Percentiles rank a stretch among this genome's conserved stretches.
Conservation (phyloP, 2,888 invertebrate species). For the Sarcophaga subvicina region DNA sequence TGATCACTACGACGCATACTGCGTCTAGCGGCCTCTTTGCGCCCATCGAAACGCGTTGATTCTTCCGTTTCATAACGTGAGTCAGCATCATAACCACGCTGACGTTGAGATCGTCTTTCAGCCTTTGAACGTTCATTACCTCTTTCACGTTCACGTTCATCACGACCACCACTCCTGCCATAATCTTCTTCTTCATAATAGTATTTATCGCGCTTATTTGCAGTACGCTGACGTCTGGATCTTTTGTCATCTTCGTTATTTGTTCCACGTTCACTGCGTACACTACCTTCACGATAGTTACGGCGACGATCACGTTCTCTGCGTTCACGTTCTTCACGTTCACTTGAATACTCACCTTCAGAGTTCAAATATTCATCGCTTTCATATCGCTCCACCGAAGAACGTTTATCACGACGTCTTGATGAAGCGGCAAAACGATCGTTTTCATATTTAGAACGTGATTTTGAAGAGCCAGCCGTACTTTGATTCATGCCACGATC, state of each 20-base stretch:
- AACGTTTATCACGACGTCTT: slow-evolving; percentile 70
- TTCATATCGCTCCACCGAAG: slow-evolving; percentile 79
- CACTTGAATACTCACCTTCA: slow-evolving; percentile 82
- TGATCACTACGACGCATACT: slow-evolving; percentile 74
- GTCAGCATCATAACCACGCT: slow-evolving; percentile 84
- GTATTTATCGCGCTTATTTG: slow-evolving; percentile 77
- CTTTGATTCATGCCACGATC: slow-evolving; percentile 65
- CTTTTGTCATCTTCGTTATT: slow-evolving; percentile 65
- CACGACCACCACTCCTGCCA: slow-evolving; percentile 47
- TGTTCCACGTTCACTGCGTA: slow-evolving; percentile 75
- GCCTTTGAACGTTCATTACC: slow-evolving; percentile 66
- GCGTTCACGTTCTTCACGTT: slow-evolving; percentile 84
- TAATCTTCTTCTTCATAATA: slow-evolving; percentile 71
- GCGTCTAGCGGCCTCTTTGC: slow-evolving; percentile 72
- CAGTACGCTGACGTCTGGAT: slow-evolving; percentile 71
- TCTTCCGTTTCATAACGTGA: slow-evolving; percentile 87
- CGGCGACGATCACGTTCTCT: slow-evolving; percentile 81
- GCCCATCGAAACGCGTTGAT: slow-evolving; percentile 75
- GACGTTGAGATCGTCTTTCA: slow-evolving; percentile 73
- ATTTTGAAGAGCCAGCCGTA: slow-evolving; percentile 57
- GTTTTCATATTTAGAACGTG: slow-evolving; percentile 59
- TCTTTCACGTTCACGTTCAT: slow-evolving; percentile 64
- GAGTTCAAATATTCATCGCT: slow-evolving; percentile 86
- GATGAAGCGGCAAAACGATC: slow-evolving; percentile 56
- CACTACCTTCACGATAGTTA: slow-evolving; percentile 83